Conservation (phyloP, 2,888 invertebrate species). For the Danaus chrysippus region DNA sequence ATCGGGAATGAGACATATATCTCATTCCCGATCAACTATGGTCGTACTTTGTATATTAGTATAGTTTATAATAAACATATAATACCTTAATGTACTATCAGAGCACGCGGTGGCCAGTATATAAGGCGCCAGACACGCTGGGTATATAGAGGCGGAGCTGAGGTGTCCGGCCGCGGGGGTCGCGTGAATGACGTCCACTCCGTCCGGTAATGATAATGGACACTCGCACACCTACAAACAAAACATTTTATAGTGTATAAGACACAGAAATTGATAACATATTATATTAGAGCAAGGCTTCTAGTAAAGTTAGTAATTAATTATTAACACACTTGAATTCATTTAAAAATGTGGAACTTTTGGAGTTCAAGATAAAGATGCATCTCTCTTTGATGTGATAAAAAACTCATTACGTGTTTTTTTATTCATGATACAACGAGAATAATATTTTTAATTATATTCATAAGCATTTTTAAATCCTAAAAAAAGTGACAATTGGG, state of each 20-base stretch:
- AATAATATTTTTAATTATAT: too few species aligned
- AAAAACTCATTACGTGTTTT: too few species aligned
- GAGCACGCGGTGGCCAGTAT: constrained; percentile 97
- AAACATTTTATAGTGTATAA: neutral
- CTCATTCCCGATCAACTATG: too few species aligned
- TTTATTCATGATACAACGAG: too few species aligned
- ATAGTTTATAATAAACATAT: constrained; percentile 7
- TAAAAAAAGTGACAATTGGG: too few species aligned
- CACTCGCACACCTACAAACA: constrained; percentile 87
- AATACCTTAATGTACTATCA: constrained; percentile 89
- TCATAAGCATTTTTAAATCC: too few species aligned
- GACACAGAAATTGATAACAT: too few species aligned
- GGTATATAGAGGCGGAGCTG: constrained; percentile 98
- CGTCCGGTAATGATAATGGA: constrained; percentile 90
- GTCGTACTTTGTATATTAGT: too few species aligned
- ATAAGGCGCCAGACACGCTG: constrained; percentile 99
- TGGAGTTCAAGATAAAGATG: neutral
- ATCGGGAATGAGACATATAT: too few species aligned
- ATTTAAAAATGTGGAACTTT: neutral
- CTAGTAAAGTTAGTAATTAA: neutral
- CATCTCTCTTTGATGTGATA: too few species aligned
- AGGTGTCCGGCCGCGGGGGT: constrained; percentile 97
- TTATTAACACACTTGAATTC: neutral
- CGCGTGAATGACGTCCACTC: constrained; percentile 95
- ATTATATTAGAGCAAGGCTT: too few species aligned